Percentiles rank a stretch among this genome's conserved stretches.
These are phyloP conservation scores for Stomorhina lunata DNA, from an alignment of 2,888 invertebrate genomes.

Conservation along the genomic window DNA sequence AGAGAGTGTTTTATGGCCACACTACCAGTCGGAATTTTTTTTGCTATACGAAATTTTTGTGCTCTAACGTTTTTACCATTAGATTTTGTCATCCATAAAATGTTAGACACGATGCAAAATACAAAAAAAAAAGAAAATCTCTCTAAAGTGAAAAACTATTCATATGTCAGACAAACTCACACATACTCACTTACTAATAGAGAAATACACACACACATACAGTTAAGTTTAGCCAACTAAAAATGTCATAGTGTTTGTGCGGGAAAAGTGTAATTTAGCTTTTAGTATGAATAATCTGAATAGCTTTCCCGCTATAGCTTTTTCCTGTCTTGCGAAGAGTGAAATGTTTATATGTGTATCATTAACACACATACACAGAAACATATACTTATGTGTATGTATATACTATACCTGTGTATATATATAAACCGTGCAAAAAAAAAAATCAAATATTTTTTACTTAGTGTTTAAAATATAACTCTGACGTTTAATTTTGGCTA, in stretches of 20 bases:
- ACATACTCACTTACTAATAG: too few relatives aligned
- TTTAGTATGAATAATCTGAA: constrained; percentile 17
- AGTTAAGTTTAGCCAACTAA: constrained; percentile 1
- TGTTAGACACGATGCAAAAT: constrained; percentile 45
- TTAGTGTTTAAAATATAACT: constrained; percentile 39
- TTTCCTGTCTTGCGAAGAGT: too few relatives aligned
- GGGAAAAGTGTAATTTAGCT: constrained; percentile 21
- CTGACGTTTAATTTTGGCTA: constrained; percentile 41
- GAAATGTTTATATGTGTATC: background rate
- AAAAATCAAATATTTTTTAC: background rate
- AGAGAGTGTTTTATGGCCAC: constrained; percentile 63
- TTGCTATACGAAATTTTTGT: constrained; percentile 1
- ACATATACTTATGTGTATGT: background rate
- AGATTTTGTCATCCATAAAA: constrained; percentile 51
- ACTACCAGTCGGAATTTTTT: constrained; percentile 2
- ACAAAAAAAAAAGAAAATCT: background rate
- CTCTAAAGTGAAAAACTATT: constrained; percentile 18
- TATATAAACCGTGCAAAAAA: too few relatives aligned
- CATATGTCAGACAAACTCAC: background rate
- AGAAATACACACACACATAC: too few relatives aligned
- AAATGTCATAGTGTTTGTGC: constrained; percentile 8
- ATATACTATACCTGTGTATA: background rate
- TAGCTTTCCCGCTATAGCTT: background rate
- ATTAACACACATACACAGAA: too few relatives aligned
- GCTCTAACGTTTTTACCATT: constrained; percentile 29